Evolutionary conservation across 2,888 invertebrate genomes (phyloP), one percentile per base, ranked within the genome.

Genomic region (Lydus trimaculatus): DNA sequence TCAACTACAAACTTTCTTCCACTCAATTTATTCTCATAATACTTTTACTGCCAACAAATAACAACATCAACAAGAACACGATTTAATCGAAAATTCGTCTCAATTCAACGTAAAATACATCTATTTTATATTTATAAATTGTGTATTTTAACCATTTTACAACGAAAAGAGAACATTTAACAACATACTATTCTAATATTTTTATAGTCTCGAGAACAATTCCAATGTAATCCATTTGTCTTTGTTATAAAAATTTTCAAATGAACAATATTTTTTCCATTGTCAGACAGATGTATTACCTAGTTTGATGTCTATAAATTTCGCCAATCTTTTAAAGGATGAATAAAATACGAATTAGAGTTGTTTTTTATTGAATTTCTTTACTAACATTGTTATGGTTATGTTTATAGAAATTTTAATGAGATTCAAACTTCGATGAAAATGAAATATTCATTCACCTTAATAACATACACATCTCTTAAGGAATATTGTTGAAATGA

Each of bases 361-460:
- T 28, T 2, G 28, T 4, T 28, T n/a, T n/a, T n/a, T n/a, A n/a
- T n/a, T n/a, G n/a, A n/a, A n/a, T n/a, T n/a, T n/a, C n/a, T n/a
- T n/a, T n/a, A n/a, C n/a, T n/a, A n/a, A n/a, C n/a, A n/a, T n/a
- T n/a, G n/a, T n/a, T n/a, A n/a, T n/a, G n/a, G n/a, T n/a, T n/a
- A n/a, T n/a, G n/a, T n/a, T n/a, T n/a, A n/a, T n/a, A n/a, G n/a
- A n/a, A n/a, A n/a, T n/a, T 33, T 33, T 36, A 11, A 15, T 36
- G 13, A 31, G 15, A 61, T 43, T 59, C 52, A 39, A 61, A 31
- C 36, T 20, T 31, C 23, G n/a, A 20, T 65, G 15, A 8, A 25
- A 11, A 62, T 69, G 56, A 62, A 69, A 69, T 69, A 69, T 63
- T 65, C 65, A 69, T 52, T 52, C 23, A 33, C 43, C 66, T 64